Percentiles rank a stretch among this genome's conserved stretches.
phyloP scores from a whole-genome alignment of 2,888 invertebrate species.

The Amphipoea lucens region DNA sequence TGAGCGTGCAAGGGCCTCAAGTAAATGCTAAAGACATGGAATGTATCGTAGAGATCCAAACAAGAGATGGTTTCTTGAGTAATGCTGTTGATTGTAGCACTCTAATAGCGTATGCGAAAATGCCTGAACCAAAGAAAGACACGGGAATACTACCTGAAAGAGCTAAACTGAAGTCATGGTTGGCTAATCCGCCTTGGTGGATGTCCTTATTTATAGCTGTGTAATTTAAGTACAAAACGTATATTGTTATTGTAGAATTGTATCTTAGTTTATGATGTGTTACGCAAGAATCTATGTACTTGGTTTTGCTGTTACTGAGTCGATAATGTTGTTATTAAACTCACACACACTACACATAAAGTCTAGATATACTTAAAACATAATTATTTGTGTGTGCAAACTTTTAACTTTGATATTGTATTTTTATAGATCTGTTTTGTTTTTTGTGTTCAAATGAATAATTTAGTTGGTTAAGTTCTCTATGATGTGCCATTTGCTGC shows the following conservation, averaged over 20 bases:
- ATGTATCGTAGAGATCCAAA: constrained; percentile 82
- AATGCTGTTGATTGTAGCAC: constrained; percentile 79
- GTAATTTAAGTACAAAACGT: constrained; percentile 57
- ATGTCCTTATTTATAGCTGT: constrained; percentile 83
- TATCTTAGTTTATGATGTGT: constrained; percentile 5
- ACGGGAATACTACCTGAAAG: constrained; percentile 76
- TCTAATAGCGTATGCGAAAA: constrained; percentile 79
- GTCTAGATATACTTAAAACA: background rate
- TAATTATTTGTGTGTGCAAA: background rate
- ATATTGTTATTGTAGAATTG: constrained; percentile 13
- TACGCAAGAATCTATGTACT: constrained; percentile 4
- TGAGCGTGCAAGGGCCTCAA: constrained; percentile 77
- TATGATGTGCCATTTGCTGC: constrained; percentile 52
- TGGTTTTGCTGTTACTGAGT: background rate
- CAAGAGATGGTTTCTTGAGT: constrained; percentile 72
- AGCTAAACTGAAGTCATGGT: constrained; percentile 79
- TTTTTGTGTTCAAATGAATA: constrained; percentile 3
- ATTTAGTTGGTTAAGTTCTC: background rate
- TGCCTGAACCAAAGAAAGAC: constrained; percentile 78
- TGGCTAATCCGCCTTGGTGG: constrained; percentile 87
- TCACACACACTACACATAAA: background rate
- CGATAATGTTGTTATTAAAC: constrained; percentile 25
- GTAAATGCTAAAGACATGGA: constrained; percentile 75
- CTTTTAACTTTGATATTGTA: constrained; percentile 1
- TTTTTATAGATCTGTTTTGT: background rate